These are phyloP conservation scores for Botrylloides violaceus DNA, from an alignment of 23 tunicate genomes.

Conservation along the genomic window DNA sequence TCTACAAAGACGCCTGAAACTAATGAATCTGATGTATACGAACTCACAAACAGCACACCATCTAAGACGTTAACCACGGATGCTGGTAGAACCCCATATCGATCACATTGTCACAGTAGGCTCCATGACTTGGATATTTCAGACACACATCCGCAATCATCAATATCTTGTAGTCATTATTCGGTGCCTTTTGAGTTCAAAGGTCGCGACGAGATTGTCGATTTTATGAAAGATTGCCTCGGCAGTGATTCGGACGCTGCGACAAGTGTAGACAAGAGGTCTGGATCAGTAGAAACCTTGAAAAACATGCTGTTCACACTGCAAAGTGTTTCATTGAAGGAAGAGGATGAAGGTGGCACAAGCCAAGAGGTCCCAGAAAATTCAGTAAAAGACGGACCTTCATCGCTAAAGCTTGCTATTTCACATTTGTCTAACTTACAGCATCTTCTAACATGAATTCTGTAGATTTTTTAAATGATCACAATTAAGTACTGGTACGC, in stretches of 20 bases:
- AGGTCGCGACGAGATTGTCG: neutral
- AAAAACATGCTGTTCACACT: neutral
- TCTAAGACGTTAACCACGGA: neutral
- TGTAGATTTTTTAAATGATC: no score
- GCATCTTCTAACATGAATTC: neutral
- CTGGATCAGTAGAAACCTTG: neutral
- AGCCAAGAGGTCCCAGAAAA: neutral
- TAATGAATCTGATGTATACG: neutral
- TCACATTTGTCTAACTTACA: neutral
- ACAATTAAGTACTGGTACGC: no score
- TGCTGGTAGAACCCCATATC: neutral
- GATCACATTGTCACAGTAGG: neutral
- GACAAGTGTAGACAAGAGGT: neutral
- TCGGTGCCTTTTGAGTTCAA: neutral
- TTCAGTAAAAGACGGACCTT: neutral
- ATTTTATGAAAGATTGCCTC: neutral
- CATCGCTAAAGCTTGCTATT: neutral
- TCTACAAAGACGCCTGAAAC: neutral
- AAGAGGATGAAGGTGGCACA: neutral
- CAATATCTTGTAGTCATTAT: neutral
- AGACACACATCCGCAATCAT: neutral
- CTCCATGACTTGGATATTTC: neutral
- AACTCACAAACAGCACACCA: neutral
- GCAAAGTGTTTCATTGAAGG: neutral
- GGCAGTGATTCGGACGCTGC: neutral